Percentiles rank a stretch among this genome's conserved stretches.
Evolutionary conservation across 2,888 invertebrate species (phyloP).

Genomic region (Anthoptus insignis): DNA sequence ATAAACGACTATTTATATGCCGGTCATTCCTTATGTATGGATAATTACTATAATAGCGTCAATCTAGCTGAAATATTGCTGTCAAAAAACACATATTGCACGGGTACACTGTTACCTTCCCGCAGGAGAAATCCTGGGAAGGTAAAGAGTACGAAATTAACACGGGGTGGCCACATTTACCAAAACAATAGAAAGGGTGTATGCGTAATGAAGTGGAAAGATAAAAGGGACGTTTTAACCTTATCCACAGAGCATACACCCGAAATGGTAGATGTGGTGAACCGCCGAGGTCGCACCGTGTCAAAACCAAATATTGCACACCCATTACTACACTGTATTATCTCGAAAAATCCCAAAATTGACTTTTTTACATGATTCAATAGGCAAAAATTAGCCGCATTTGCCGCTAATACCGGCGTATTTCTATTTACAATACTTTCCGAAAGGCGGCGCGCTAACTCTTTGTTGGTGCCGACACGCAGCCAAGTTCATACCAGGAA

Average conservation of each 20-base stretch:
- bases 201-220: slow-evolving; percentile 32
- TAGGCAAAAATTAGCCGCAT: no score
- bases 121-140: not conserved
- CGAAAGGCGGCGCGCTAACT: no score
- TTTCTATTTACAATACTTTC: no score
- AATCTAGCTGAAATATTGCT: not conserved
- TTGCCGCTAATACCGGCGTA: no score
- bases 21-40: slow-evolving; percentile 32
- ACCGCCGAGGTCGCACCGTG: not conserved
- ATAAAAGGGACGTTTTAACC: slow-evolving; percentile 32
- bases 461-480: no score
- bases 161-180: slow-evolving; percentile 14
- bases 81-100: slow-evolving; percentile 15
- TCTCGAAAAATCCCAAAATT: no score
- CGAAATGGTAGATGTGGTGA: not conserved
- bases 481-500: no score
- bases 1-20: not conserved
- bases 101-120: slow-evolving; percentile 17
- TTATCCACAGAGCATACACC: slow-evolving; percentile 32
- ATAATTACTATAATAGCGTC: slow-evolving; percentile 13
- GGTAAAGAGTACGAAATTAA: slow-evolving; percentile 16
- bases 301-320: not conserved
- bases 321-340: no score
- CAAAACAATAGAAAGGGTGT: slow-evolving; percentile 29
- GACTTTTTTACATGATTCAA: no score